Evolutionary conservation across 1,140 invertebrate genomes (phyloP), one percentile per base, ranked within the genome.

Genomic region (Goniozus legneri): DNA sequence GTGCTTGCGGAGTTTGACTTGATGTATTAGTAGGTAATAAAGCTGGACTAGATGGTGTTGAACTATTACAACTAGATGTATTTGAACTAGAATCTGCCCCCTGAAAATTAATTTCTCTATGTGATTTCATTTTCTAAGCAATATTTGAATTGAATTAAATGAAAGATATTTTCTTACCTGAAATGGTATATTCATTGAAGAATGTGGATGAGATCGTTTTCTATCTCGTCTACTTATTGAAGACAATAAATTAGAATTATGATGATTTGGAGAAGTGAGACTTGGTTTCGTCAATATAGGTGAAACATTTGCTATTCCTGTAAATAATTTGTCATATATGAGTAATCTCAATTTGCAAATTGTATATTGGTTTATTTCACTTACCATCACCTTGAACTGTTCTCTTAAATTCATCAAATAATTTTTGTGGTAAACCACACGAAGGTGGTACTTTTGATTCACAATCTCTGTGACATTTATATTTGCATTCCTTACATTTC

Each of bases 401-500:
- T 64, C 82, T 80, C 64, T 85, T 86, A 63, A 88, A 95, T 51
- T 88, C 85, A 45, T 90, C 82, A 14, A 95, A 81, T 59, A 90
- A 84, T 69, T 88, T 89, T 34, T 83, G 80, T 19, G 92, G 91
- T 56, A 97, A 76, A 27, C 92, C 91, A 76, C 94, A 97, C 21
- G 91, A 92, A 1, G 91, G 89, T 56, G 91, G 88, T 52, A 94
- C 93, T 79, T 91, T 92, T 18, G 82, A 82, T 62, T 90, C 88
- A 75, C 95, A 97, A 63, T 95, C 91, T 62, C 86, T 82, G 71
- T 92, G 89, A 76, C 92, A 97, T 62, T 91, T 92, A 76, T 91
- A 97, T 78, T 95, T 96, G 82, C 94, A 97, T 69, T 95, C 91
- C 71, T 88, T 95, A 75, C 95, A 97, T 71, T 91, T 94, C 39